These are phyloP conservation scores for Calycopis cecrops DNA, from an alignment of 1,140 invertebrate genomes.

Conservation along the genomic window DNA sequence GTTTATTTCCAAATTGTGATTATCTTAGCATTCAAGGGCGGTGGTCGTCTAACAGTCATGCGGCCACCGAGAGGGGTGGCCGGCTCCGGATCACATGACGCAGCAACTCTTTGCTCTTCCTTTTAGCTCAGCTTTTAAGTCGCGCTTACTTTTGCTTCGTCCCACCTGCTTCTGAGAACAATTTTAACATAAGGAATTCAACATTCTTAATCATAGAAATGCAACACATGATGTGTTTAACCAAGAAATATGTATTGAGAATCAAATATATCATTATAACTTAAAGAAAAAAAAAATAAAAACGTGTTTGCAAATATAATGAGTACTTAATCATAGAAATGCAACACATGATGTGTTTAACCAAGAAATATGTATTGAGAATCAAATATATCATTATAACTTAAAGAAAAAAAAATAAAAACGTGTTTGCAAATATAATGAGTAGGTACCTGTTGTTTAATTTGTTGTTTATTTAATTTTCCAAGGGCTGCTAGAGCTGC, in stretches of 20 bases:
- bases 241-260: too few species aligned
- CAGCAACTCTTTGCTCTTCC: constrained; percentile 75
- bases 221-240: too few species aligned
- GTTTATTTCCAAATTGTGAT: constrained; percentile 22
- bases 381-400: too few species aligned
- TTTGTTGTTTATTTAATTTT: constrained; percentile 77
- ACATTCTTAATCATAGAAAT: too few species aligned
- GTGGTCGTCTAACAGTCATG: constrained; percentile 67
- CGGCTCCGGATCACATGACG: constrained; percentile 76
- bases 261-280: too few species aligned
- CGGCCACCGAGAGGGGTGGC: constrained; percentile 71
- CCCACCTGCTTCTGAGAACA: constrained; percentile 63
- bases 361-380: too few species aligned
- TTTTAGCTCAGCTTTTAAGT: constrained; percentile 75
- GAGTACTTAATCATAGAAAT: not conserved
- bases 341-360: too few species aligned
- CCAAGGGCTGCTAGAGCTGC: constrained; percentile 79
- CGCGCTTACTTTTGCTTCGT: constrained; percentile 75
- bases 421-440: not conserved
- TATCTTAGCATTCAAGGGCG: constrained; percentile 32
- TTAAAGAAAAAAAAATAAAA: too few species aligned
- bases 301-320: not conserved
- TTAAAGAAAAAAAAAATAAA: too few species aligned
- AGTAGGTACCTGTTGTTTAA: constrained; percentile 63
- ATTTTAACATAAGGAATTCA: not conserved